Percentiles rank a stretch among this genome's conserved stretches.
These are phyloP conservation scores for Novumbra hubbsi DNA, from an alignment of 2,797 vertebrate species.

Conservation along the genomic window DNA sequence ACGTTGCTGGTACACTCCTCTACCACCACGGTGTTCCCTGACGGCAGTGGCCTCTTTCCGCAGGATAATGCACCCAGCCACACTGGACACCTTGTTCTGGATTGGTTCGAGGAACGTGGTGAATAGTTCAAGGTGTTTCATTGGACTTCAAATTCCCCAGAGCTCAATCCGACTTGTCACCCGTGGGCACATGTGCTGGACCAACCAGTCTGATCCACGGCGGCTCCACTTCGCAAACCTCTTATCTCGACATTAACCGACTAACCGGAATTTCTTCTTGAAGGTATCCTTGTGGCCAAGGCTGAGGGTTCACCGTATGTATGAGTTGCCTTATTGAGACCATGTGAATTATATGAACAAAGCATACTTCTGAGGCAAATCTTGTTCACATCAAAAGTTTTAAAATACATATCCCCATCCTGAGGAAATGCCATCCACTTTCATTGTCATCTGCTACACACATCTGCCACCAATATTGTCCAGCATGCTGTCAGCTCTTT, in stretches of 20 bases:
- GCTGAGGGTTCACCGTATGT: conserved; percentile 59
- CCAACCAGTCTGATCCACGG: too few species aligned
- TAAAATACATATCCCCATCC: conserved; percentile 81
- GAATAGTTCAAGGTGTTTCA: too few species aligned
- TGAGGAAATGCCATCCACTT: conserved; percentile 90
- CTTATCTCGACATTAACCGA: conserved; percentile 28
- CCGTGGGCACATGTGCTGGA: too few species aligned
- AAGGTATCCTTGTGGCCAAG: conserved; percentile 25
- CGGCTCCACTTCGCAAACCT: conserved; percentile 3
- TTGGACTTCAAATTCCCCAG: too few species aligned
- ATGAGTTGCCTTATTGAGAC: conserved; percentile 78
- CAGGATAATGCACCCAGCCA: too few species aligned
- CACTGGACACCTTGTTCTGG: too few species aligned
- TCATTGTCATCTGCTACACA: conserved; percentile 73
- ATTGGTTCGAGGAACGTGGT: too few species aligned
- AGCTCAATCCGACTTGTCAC: too few species aligned
- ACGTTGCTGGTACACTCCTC: too few species aligned
- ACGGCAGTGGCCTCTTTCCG: too few species aligned
- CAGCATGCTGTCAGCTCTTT: conserved; percentile 70
- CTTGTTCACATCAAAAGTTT: conserved; percentile 86
- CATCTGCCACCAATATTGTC: conserved; percentile 81
- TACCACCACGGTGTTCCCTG: too few species aligned
- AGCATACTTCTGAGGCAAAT: conserved; percentile 85
- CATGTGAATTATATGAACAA: conserved; percentile 86
- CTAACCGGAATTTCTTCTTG: conserved; percentile 37